Conservation (phyloP, 2,113 vertebrate genomes). For the Rhipidura dahli region DNA sequence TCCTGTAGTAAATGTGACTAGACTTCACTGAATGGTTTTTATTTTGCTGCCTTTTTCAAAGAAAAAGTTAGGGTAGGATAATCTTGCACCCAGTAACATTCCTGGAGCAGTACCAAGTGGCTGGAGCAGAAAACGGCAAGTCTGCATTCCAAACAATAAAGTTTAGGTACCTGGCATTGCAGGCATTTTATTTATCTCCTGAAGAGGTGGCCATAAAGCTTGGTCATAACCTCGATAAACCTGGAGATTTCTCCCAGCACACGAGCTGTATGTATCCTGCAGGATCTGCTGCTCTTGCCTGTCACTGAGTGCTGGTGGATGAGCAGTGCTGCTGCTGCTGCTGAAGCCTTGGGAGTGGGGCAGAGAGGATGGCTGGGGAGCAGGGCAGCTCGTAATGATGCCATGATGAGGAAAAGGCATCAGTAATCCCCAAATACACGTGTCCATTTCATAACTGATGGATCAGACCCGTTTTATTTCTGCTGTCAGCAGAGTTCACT, state of each 20-base stretch:
- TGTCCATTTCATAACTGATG: not conserved
- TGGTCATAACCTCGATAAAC: not conserved
- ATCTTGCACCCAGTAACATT: not conserved
- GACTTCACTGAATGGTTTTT: not conserved
- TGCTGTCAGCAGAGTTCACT: not conserved
- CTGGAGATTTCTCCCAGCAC: not conserved
- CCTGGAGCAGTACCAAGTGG: not conserved
- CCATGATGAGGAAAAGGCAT: too few species aligned
- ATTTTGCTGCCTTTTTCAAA: not conserved
- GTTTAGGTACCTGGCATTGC: not conserved
- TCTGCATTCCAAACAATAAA: not conserved
- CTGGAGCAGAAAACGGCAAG: not conserved
- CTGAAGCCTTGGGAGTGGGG: not conserved
- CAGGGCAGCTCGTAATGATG: rapidly evolving
- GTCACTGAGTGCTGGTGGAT: not conserved
- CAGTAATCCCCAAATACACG: too few species aligned
- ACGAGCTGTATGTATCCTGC: not conserved
- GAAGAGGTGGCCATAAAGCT: not conserved
- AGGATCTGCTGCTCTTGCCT: not conserved
- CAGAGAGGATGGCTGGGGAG: not conserved
- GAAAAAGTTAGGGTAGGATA: not conserved
- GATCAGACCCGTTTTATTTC: not conserved
- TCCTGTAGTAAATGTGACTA: not conserved
- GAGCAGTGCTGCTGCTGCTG: not conserved
- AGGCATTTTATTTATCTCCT: not conserved